Evolutionary conservation across 2,888 invertebrate genomes (phyloP).

Genomic region (Euplagia quadripunctaria): DNA sequence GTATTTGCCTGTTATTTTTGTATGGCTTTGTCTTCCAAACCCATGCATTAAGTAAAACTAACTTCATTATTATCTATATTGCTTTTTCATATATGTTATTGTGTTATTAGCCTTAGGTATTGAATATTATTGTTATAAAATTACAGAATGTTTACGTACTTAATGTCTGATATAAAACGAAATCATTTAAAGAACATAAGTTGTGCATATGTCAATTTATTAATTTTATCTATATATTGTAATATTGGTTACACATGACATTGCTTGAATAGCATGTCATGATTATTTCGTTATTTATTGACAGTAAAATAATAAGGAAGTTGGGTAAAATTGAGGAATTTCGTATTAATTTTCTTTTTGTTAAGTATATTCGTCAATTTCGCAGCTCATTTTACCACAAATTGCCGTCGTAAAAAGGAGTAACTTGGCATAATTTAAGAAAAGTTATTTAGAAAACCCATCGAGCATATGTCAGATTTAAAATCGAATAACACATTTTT

Average conservation of each 20-base stretch:
- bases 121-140: constrained; percentile 17
- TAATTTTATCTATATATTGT: constrained; percentile 53
- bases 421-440: too few relatives aligned
- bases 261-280: background rate
- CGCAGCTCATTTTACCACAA: too few relatives aligned
- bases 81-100: constrained; percentile 1
- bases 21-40: background rate
- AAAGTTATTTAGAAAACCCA: too few relatives aligned
- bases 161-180: constrained; percentile 47
- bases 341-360: too few relatives aligned
- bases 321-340: background rate
- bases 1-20: background rate
- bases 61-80: background rate
- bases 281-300: background rate
- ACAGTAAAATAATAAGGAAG: background rate
- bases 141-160: constrained; percentile 24
- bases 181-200: constrained; percentile 59
- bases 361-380: too few relatives aligned
- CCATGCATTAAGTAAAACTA: too few relatives aligned
- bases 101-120: background rate
- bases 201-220: constrained; percentile 74
- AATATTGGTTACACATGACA: constrained; percentile 40
- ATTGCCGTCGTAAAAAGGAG: too few relatives aligned
- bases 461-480: background rate
- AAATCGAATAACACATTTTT: background rate